Evolutionary conservation across 1,140 invertebrate genomes (phyloP), one percentile per base, ranked within the genome.

Genomic region (Zaprionus nigranus): DNA sequence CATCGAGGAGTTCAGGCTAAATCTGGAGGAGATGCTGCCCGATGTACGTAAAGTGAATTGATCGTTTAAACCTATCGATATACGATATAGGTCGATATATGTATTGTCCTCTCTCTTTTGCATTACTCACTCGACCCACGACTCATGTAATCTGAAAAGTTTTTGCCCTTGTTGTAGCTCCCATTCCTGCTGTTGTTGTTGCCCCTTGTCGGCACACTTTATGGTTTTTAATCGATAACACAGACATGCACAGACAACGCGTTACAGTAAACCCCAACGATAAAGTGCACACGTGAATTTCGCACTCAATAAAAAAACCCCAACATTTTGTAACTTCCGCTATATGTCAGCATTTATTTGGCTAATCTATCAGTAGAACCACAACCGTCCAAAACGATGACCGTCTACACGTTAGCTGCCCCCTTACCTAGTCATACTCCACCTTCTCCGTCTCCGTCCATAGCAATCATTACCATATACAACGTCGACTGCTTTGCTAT

Each of bases 211-310:
- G 78, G 82, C 36, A 56, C 46, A 79, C 68, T 82, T 85, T 85
- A 86, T 86, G 65, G 79, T 59, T 85, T 78, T 75, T 60, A 88
- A 87, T 87, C 85, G 84, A 88, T 88, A 88, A 84, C 81, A 75
- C 73, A 74, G 70, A 78, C 82, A 81, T 30, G 81, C 69, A 28
- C 61, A 79, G 34, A 49, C 28, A 71, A 38, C 73, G 22, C 57
- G 57, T 68, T 80, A 80, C 79, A 80, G 70, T 61, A 51, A 75
- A 78, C 69, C 66, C 84, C 69, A 68, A 17, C 62, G 80, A 79
- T 83, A 79, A 72, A 79, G 75, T 69, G 71, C 79, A 71, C 75
- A 60, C 67, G 53, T 63, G 49, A 53, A 40, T 43, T 43, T 46
- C 62, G 24, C 58, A 28, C 56, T 62, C 15, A n/a, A n/a, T 40